A percentile compares a stretch with the other conserved stretches of the same genome.
Evolutionary conservation across 30 jellyfish, hydroid and myxozoan species (phyloP).

Genomic region (Pelagia noctiluca): DNA sequence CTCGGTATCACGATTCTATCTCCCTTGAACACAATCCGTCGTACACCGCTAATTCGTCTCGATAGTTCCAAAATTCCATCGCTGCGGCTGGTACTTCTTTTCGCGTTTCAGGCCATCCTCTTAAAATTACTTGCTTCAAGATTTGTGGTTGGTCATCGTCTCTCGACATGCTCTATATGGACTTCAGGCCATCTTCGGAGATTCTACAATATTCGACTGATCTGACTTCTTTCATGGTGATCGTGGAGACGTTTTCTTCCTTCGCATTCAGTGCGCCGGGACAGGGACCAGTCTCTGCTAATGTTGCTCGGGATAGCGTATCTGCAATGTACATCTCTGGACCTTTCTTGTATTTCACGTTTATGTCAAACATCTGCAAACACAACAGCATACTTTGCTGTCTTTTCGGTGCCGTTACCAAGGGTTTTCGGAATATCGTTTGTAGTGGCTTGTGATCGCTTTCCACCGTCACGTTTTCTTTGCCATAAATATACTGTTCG

Average conservation of each 20-base stretch:
- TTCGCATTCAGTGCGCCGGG: constrained; percentile 4
- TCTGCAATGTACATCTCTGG: constrained; percentile 21
- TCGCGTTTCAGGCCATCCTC: constrained; percentile 20
- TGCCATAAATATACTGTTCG: constrained; percentile 34
- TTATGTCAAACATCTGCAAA: constrained; percentile 9
- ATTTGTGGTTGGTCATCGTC: background rate
- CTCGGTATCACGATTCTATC: no score
- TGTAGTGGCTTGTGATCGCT: constrained; percentile 53
- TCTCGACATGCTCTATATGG: background rate
- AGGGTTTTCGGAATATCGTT: constrained; percentile 11
- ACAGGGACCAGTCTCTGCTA: constrained; percentile 1
- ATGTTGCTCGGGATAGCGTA: constrained; percentile 28
- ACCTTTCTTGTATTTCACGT: constrained; percentile 16
- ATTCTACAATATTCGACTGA: background rate
- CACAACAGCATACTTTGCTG: background rate
- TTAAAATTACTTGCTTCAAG: background rate
- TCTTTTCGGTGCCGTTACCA: background rate
- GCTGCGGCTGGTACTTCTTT: constrained; percentile 15
- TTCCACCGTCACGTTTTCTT: constrained; percentile 6
- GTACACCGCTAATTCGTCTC: no score
- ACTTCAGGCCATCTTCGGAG: constrained; percentile 5
- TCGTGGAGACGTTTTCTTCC: background rate
- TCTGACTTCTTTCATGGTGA: constrained; percentile 1
- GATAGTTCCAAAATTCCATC: no score
- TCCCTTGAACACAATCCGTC: no score